Conservation (phyloP, 2,888 invertebrate genomes). For the Cerastis leucographa region DNA sequence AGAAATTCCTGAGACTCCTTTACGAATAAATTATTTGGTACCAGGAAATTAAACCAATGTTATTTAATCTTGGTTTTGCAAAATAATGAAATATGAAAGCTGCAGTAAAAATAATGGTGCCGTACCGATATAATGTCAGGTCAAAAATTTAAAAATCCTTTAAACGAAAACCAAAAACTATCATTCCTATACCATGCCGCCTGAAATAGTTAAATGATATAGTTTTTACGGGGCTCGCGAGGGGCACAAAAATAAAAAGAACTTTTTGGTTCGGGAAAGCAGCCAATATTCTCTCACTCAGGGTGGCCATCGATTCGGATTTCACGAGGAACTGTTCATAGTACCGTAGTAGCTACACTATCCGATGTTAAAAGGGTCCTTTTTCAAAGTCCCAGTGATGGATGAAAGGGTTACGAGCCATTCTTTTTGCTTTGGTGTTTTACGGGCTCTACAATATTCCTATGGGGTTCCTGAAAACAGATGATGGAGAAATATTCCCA, state of each 20-base stretch:
- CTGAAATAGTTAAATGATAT: conserved; percentile 3
- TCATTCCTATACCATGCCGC: not conserved
- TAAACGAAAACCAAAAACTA: not conserved
- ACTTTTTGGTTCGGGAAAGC: not conserved
- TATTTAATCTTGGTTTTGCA: too few species aligned
- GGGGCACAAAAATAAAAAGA: not conserved
- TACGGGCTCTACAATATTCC: not conserved
- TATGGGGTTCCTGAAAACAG: not conserved
- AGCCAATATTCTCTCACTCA: not conserved
- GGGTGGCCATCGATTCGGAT: conserved; percentile 7
- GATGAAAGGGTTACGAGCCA: not conserved
- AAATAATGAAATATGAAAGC: too few species aligned
- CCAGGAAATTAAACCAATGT: not conserved
- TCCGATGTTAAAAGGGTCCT: not conserved
- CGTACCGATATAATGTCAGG: not conserved
- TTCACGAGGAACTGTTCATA: not conserved
- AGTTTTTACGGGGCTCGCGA: not conserved
- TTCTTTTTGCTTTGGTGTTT: not conserved
- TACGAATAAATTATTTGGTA: not conserved
- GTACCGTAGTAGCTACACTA: not conserved
- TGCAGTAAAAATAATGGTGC: not conserved
- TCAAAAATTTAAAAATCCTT: not conserved
- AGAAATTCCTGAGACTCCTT: not conserved
- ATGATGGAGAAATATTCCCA: not conserved
- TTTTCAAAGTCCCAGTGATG: conserved; percentile 2